A percentile compares a stretch with the other conserved stretches of the same genome.
Conservation (phyloP, 2,888 invertebrate genomes). For the Drosophila prolongata region DNA sequence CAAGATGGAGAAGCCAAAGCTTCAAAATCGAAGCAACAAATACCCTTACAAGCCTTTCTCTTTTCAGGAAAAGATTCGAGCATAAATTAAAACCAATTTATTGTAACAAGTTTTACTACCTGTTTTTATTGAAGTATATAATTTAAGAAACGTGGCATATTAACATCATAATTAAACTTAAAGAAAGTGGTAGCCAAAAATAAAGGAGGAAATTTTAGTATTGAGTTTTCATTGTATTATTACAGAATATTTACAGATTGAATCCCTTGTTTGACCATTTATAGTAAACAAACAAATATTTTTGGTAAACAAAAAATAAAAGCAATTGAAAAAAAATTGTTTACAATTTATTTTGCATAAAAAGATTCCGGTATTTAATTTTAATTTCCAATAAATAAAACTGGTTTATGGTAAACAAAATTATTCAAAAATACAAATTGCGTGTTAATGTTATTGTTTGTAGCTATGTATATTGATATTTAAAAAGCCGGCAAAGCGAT, state of each 20-base stretch:
- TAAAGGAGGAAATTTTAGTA: no score
- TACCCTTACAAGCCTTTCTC: conserved; percentile 9
- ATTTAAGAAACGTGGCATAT: background rate
- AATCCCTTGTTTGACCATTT: no score
- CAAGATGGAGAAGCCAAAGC: background rate
- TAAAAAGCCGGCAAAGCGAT: background rate
- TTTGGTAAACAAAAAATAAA: background rate
- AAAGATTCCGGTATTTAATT: background rate
- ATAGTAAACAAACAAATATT: no score
- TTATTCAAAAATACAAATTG: background rate
- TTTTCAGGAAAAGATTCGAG: background rate
- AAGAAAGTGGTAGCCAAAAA: background rate
- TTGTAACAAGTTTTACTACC: background rate
- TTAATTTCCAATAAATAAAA: background rate
- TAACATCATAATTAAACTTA: no score
- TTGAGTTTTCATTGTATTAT: no score
- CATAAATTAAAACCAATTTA: background rate
- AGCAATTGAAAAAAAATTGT: background rate
- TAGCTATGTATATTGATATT: background rate
- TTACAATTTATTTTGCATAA: background rate
- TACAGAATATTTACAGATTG: no score
- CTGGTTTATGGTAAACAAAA: background rate
- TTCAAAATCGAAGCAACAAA: conserved; percentile 3
- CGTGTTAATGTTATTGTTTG: background rate
- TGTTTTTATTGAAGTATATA: background rate